Conservation (phyloP, 2,888 invertebrate species). For the Nipponacmea schrenckii region DNA sequence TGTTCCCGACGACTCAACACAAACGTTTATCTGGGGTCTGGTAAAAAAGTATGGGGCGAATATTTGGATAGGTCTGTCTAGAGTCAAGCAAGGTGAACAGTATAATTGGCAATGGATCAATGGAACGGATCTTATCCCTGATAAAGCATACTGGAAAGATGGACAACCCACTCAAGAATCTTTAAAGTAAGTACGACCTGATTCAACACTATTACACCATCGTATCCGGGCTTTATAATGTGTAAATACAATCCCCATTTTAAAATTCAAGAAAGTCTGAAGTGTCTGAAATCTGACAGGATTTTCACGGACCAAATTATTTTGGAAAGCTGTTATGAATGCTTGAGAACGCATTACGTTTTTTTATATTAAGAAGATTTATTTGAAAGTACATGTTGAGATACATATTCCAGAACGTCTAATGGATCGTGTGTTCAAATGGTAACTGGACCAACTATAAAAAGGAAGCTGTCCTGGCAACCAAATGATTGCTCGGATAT, state of each 20-base stretch:
- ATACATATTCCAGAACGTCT: too few species aligned
- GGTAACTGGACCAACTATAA: neutral
- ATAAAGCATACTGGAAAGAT: neutral
- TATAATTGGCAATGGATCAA: neutral
- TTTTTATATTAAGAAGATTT: too few species aligned
- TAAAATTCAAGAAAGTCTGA: too few species aligned
- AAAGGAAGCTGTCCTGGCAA: neutral
- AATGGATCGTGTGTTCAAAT: neutral
- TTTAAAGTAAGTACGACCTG: neutral
- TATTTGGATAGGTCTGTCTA: constrained; percentile 7
- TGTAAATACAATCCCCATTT: too few species aligned
- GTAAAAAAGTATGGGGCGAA: constrained; percentile 11
- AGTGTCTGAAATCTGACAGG: too few species aligned
- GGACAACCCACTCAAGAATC: neutral
- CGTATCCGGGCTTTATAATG: too few species aligned
- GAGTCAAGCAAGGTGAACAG: neutral
- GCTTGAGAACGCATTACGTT: too few species aligned
- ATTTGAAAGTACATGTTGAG: too few species aligned
- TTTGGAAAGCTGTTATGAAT: too few species aligned
- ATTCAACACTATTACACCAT: too few species aligned
- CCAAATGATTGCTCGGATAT: neutral
- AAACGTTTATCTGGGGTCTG: constrained; percentile 12
- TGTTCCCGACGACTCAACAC: constrained; percentile 8
- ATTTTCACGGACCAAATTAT: too few species aligned
- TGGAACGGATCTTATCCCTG: neutral